Conservation (phyloP, 2,797 vertebrate genomes). For the Notolepis coatsorum region DNA sequence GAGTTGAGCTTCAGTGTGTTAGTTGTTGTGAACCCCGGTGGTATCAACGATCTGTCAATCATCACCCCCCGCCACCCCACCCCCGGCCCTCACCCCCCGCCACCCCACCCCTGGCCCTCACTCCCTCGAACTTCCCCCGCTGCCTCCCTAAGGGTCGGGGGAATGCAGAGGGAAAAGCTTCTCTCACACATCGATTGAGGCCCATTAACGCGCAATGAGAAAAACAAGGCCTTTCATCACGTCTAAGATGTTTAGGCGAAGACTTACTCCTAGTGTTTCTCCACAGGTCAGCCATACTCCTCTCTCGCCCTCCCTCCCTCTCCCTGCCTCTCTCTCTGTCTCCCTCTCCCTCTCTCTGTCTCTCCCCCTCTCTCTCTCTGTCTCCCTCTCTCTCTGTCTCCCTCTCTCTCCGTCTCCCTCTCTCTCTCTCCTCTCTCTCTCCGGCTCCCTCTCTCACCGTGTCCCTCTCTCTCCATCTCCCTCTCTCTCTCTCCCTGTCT, state of each 20-base stretch:
- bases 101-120: not conserved
- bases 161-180: constrained; percentile 21
- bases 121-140: constrained; percentile 48
- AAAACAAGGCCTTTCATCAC: constrained; percentile 75
- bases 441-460: constrained; percentile 7
- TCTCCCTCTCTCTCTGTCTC: not conserved
- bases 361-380: not conserved
- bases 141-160: constrained; percentile 35
- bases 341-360: constrained; percentile 5
- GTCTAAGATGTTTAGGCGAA: constrained; percentile 63
- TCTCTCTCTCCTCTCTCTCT: not conserved
- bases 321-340: too few species aligned
- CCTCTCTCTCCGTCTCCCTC: not conserved
- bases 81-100: constrained; percentile 50
- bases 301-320: too few species aligned
- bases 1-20: not conserved
- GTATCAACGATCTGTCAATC: constrained; percentile 64
- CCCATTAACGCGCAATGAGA: constrained; percentile 64
- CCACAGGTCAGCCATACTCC: too few species aligned
- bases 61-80: constrained; percentile 19
- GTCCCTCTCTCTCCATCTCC: too few species aligned
- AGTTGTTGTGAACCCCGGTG: constrained; percentile 47
- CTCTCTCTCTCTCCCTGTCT: too few species aligned
- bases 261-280: constrained; percentile 33
- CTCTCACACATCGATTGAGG: constrained; percentile 62